Evolutionary conservation across 2,113 vertebrate genomes (phyloP), one percentile per base, ranked within the genome.

Genomic region (Acanthochromis polyacanthus): DNA sequence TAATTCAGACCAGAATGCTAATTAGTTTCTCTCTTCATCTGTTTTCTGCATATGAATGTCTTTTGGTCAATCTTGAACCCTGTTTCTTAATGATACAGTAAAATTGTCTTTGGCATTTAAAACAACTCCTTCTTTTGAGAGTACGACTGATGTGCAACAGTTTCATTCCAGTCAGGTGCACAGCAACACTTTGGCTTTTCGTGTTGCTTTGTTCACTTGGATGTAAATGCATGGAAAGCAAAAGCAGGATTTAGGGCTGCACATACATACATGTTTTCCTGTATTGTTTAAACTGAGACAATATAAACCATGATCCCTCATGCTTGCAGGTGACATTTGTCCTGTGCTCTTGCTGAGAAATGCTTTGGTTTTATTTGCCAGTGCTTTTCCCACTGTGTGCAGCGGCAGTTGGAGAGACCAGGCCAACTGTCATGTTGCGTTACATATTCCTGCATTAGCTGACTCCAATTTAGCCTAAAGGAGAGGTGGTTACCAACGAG

Each of bases 381-480:
- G 38, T 30, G 71, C 23, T 57, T 46, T 65, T 85, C 82, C 67
- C 48, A 75, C 52, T 58, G 60, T 80, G 80, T 45, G 38, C 75
- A 71, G 63, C 83, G 80, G 77, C 67, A 65, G 65, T 81, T 68
- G 51, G 68, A 67, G 71, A 75, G 61, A 67, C 72, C 72, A 76
- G 78, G 70, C 83, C 45, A 71, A 69, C 87, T 93, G 93, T 90
- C 92, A 90, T 30, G 62, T 75, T 78, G 76, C 52, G 88, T 92
- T 80, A 88, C 66, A 71, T 88, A 70, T 38, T 57, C 64, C 23
- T 66, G 81, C 36, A 52, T 81, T 78, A 62, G 72, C 75, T 83
- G 82, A 80, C 78, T 91, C 71, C 32, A 48, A 55, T 81, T 78
- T 90, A 78, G 87, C 91, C 87, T 43, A 73, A 82, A 91, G 89